phyloP scores from a whole-genome alignment of 2,888 invertebrate species.

The Agonopterix heracliana region DNA sequence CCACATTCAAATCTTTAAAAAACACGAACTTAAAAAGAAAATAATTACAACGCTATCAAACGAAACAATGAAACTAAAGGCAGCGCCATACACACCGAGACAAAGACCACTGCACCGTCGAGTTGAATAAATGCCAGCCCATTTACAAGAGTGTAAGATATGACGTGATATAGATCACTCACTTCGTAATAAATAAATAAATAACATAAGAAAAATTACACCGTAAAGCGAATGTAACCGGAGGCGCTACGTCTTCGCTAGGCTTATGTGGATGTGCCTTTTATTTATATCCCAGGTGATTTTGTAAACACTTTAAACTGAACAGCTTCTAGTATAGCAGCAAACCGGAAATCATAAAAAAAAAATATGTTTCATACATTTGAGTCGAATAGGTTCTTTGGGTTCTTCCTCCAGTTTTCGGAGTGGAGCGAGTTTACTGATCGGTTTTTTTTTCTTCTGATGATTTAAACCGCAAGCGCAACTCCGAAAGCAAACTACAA shows the following conservation, averaged over 20 bases:
- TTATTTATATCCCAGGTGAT: neutral
- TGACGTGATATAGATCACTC: conserved; percentile 76
- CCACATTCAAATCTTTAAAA: too few species aligned
- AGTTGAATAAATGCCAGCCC: conserved; percentile 62
- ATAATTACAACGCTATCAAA: conserved; percentile 18
- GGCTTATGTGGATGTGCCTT: conserved; percentile 36
- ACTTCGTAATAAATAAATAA: conserved; percentile 75
- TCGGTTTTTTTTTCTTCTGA: too few species aligned
- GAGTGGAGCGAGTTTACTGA: too few species aligned
- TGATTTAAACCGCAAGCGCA: too few species aligned
- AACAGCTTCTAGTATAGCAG: too few species aligned
- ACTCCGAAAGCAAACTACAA: too few species aligned
- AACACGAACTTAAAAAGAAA: too few species aligned
- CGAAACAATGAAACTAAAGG: conserved; percentile 9
- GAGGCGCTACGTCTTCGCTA: conserved; percentile 52
- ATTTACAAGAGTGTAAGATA: conserved; percentile 76
- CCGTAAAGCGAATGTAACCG: conserved; percentile 75
- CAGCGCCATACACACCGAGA: conserved; percentile 20
- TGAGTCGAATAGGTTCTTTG: too few species aligned
- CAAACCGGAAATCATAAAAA: too few species aligned
- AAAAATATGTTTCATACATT: too few species aligned
- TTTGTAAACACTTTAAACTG: too few species aligned
- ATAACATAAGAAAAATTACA: conserved; percentile 76
- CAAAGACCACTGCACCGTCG: conserved; percentile 28
- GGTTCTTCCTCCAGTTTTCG: too few species aligned